Evolutionary conservation across 2,797 vertebrate genomes (phyloP).

Genomic region (Halcyon badia): DNA sequence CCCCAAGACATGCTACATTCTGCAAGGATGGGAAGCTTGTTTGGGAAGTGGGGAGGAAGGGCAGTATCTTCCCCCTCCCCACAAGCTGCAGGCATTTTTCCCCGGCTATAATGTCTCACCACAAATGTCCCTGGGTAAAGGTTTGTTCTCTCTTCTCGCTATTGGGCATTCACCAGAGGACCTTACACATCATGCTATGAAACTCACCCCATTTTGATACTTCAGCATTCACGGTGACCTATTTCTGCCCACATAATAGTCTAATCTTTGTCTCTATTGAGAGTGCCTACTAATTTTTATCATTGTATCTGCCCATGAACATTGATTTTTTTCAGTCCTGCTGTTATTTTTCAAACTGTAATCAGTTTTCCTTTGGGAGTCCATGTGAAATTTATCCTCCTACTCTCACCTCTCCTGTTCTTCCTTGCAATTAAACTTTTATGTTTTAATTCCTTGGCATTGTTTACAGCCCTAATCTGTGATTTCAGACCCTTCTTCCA

Average conservation of each 20-base stretch:
- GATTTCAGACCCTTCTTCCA: background rate
- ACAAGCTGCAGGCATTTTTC: background rate
- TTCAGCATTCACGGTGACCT: background rate
- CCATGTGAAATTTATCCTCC: background rate
- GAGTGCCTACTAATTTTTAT: background rate
- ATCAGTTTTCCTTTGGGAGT: conserved; percentile 3
- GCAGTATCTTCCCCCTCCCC: background rate
- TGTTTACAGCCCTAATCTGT: background rate
- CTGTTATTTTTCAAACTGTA: conserved; percentile 26
- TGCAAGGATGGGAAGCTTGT: background rate
- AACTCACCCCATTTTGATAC: background rate
- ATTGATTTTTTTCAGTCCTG: background rate
- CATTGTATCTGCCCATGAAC: background rate
- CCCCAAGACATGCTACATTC: background rate
- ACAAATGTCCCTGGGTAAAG: background rate
- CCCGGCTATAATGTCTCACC: background rate
- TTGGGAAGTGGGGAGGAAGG: background rate
- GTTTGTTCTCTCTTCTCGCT: background rate
- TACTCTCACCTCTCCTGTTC: background rate
- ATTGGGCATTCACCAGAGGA: background rate
- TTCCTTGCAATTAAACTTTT: conserved; percentile 14
- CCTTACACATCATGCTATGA: background rate
- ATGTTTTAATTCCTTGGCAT: background rate
- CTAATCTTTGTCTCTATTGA: background rate
- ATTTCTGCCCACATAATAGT: background rate